Evolutionary conservation across 2,797 vertebrate genomes (phyloP), one percentile per base, ranked within the genome.

Genomic region (Varecia variegata): DNA sequence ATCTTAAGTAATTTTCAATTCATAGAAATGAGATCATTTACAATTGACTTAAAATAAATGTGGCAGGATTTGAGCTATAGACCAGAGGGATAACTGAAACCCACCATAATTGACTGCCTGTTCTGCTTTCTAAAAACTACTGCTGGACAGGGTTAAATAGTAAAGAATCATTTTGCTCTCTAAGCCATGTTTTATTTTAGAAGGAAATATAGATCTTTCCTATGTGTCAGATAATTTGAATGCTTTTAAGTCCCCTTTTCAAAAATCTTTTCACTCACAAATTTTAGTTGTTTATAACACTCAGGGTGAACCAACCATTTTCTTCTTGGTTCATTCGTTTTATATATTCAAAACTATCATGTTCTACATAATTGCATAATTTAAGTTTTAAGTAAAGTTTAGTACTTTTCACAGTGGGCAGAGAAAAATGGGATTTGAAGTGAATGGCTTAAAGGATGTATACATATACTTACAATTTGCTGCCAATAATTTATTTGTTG

Each of bases 31-130:
- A 71, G 68, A 40, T 88, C 25, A 88, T 91, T 58, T 82, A 6
- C 10, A 81, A 85, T 65, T 50, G 81, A 56, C 65, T 91, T 80
- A 73, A 81, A 85, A 84, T 56, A 89, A 94, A 88, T 81, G 40
- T 27, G 17, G 30, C n/a, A 90, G 50, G 27, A 52, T 56, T 68
- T 80, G 83, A 80, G 11, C 6, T 67, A 27, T 21, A 77, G 45
- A 30, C 80, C 27, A 74, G 30, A 50, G 23, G 14, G 14, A 60
- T n/a, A 58, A n/a, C 45, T 30, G 23, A 88, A 85, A 65, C 2
- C 20, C 18, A 60, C 27, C 32, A n/a, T n/a, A 85, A 80, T 65
- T 88, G 56, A 77, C 7, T 35, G 32, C 21, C n/a, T 71, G 40
- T 21, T 12, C 77, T 81, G 3, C n/a, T 32, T 95, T 50, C 50